These are phyloP conservation scores for Cerceris ruficornis DNA, from an alignment of 2,888 invertebrate species.

Conservation along the genomic window DNA sequence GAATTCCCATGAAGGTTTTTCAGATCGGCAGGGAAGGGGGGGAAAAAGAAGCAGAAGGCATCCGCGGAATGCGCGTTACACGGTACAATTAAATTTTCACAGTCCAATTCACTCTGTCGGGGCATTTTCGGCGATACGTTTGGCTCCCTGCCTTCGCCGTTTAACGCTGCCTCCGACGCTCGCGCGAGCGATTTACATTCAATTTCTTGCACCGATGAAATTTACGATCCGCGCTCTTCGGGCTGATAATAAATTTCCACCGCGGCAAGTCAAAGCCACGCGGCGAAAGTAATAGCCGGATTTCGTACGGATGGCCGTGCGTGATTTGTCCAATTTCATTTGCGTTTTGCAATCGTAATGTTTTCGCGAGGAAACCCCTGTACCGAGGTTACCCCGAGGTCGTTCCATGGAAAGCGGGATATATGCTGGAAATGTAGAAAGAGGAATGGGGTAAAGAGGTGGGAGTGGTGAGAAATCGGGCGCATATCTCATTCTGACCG, in stretches of 20 bases:
- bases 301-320: too few relatives aligned
- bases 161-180: conserved; percentile 26
- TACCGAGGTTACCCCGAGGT: too few relatives aligned
- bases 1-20: not conserved
- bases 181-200: conserved; percentile 19
- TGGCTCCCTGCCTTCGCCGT: conserved; percentile 41
- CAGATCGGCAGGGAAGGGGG: not conserved
- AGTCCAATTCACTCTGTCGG: conserved; percentile 27
- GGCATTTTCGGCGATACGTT: conserved; percentile 39
- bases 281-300: too few relatives aligned
- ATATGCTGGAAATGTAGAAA: too few relatives aligned
- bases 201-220: not conserved
- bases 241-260: not conserved
- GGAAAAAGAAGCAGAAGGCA: not conserved
- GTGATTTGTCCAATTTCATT: too few relatives aligned
- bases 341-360: too few relatives aligned
- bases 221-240: not conserved
- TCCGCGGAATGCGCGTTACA: not conserved
- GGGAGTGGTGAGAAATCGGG: too few relatives aligned
- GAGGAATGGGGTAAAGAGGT: too few relatives aligned
- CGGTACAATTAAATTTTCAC: conserved; percentile 51
- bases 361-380: too few relatives aligned
- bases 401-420: too few relatives aligned
- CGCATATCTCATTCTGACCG: too few relatives aligned
- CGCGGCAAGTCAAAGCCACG: too few relatives aligned